Conservation (phyloP, 1,140 invertebrate genomes). For the Stegodyphus dumicola region DNA sequence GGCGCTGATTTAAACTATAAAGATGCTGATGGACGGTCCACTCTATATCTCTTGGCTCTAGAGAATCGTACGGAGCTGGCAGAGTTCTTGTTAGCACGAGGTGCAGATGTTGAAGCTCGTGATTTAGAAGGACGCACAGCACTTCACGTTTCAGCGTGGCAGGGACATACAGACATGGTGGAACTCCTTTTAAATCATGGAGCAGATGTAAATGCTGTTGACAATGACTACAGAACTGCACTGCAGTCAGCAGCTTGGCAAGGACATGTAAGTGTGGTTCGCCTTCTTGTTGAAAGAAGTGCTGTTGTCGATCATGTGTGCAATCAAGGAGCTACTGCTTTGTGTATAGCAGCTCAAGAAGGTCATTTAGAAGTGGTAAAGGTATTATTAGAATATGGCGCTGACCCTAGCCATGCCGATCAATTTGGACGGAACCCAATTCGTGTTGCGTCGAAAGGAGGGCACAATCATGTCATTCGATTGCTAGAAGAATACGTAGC, state of each 20-base stretch:
- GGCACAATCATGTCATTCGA: conserved; percentile 78
- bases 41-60: conserved; percentile 89
- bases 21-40: conserved; percentile 92
- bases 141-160: conserved; percentile 93
- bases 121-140: conserved; percentile 92
- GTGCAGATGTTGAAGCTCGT: conserved; percentile 84
- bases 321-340: conserved; percentile 88
- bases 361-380: conserved; percentile 92
- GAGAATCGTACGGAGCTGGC: conserved; percentile 90
- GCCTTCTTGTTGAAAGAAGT: conserved; percentile 81
- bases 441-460: conserved; percentile 81
- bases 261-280: conserved; percentile 86
- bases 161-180: conserved; percentile 91
- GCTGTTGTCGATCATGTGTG: conserved; percentile 88
- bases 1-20: conserved; percentile 89
- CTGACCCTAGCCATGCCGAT: conserved; percentile 92
- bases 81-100: conserved; percentile 82
- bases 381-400: conserved; percentile 86
- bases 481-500: conserved; percentile 71
- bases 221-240: conserved; percentile 89
- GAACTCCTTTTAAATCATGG: conserved; percentile 81
- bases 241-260: conserved; percentile 96
- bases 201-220: conserved; percentile 87
- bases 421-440: conserved; percentile 86
- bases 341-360: conserved; percentile 78